Base-by-base conservation (phyloP, 2,797 vertebrate genomes). In the Poliocrania exsul region DNA sequence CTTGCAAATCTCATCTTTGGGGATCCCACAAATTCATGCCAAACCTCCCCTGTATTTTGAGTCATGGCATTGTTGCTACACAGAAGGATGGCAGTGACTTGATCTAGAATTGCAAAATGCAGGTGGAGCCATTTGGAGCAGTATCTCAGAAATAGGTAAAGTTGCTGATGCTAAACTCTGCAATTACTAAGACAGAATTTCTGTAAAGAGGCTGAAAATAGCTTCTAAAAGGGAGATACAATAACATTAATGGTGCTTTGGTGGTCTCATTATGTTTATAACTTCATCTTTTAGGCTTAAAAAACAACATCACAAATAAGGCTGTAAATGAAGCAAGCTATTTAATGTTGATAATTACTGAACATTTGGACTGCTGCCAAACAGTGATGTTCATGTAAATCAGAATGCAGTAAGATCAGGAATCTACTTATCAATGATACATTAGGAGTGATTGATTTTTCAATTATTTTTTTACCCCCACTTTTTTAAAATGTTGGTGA, bases 291-390 rank as follows among this genome's bases (percentile, higher is more conserved):
- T 79, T 88, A 79, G 73, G 46, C 78, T 88, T 95, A 83, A 93
- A 96, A 97, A 96, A 88, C 81, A 92, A 47, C 80, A 91, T 90
- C 81, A 66, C 74, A 91, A 95, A 95, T 77, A 94, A 97, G 96
- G 33, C 74, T 96, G 91, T 92, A 92, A 95, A 93, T 91, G 85
- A 95, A 84, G 65, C 81, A 93, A 96, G 74, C 60, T 92, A 53
- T 91, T 95, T 89, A 93, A 13, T 93, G 95, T 81, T 90, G 86
- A 75, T 86, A 94, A 94, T 96, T 97, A 95, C 67, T 77, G 73
- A 91, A 81, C 61, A 23, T 50, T 51, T 29, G 29, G 50, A 29
- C 74, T 95, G 64, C 84, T 84, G 70, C 91, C 77, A 94, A 96
- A 84, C 51, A 70, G 69, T 75, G 71, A 37, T 93, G 95, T 95